phyloP scores from a whole-genome alignment of 2,113 vertebrate species.

The Pseudolaguvia tuberculata region DNA sequence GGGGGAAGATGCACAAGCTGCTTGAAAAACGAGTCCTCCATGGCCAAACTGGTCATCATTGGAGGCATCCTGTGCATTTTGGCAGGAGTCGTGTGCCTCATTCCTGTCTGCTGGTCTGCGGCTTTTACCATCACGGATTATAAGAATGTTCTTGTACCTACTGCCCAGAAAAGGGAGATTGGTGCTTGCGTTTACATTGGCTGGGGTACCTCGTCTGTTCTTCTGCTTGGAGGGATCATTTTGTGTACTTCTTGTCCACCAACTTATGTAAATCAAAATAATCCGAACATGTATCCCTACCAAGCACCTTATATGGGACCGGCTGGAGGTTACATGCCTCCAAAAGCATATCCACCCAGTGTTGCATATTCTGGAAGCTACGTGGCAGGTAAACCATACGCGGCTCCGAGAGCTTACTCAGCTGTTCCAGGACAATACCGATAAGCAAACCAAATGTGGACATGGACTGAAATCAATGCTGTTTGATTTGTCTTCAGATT shows the following conservation, averaged over 20 bases:
- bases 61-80: slow-evolving; percentile 61
- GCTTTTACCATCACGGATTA: slow-evolving; percentile 67
- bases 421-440: slow-evolving; percentile 47
- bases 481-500: not conserved
- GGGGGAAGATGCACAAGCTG: slow-evolving; percentile 66
- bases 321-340: slow-evolving; percentile 40
- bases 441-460: slow-evolving; percentile 31
- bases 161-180: slow-evolving; percentile 63
- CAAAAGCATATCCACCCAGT: slow-evolving; percentile 57
- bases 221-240: slow-evolving; percentile 67
- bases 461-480: not conserved
- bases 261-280: slow-evolving; percentile 50
- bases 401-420: slow-evolving; percentile 47
- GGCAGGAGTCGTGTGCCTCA: slow-evolving; percentile 55
- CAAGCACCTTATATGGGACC: slow-evolving; percentile 35
- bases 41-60: slow-evolving; percentile 61
- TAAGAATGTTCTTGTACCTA: slow-evolving; percentile 47
- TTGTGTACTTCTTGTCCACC: slow-evolving; percentile 70
- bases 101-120: slow-evolving; percentile 70
- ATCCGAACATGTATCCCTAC: slow-evolving; percentile 55
- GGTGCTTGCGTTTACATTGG: slow-evolving; percentile 70
- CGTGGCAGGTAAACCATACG: slow-evolving; percentile 55
- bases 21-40: slow-evolving; percentile 56
- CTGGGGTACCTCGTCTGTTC: slow-evolving; percentile 58
- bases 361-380: slow-evolving; percentile 57